Base-by-base conservation (phyloP, 1,140 invertebrate genomes). In the Zaprionus lachaisei region DNA sequence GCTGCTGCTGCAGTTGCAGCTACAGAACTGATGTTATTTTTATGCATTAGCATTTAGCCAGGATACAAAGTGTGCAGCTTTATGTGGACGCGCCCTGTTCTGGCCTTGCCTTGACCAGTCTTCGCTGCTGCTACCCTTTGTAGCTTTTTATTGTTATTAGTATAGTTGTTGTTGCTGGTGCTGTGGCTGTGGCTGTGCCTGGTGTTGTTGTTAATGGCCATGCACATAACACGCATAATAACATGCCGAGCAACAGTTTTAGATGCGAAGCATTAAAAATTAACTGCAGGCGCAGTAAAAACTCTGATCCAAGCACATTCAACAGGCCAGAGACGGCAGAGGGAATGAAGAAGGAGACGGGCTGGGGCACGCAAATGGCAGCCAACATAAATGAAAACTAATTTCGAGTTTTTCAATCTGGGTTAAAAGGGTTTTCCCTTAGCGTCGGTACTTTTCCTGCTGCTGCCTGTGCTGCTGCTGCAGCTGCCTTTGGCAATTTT, bases 321-420 rank as follows among this genome's bases (percentile, higher is more conserved):
- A 69, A 72, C 63, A 68, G 49, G 57, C 63, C 54, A 2, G 26
- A 44, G 41, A 57, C 5, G 31, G 14, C 47, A 37, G 14, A 37
- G 12, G 20, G 38, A 1, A n/a, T 5, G 15, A 44, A n/a, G 9
- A 12, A 20, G 17, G 9, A 51, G 47, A 11, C 11, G 47, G 1
- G 6, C 3, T 41, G 38, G 38, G 20, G 20, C 54, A 63, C 41
- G 55, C 55, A 58, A 68, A 47, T 37, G 56, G 54, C 34, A 61
- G 37, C 61, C 73, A 81, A 74, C 85, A 84, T 86, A 90, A 90
- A 90, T 91, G 80, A 85, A 90, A 91, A 91, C 85, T 90, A 91
- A 91, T 90, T 90, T 91, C 77, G 62, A 91, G 86, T 85, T 90
- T 90, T 91, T 85, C 82, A 91, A 90, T 91, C 82, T 90, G 86